Percentiles rank a stretch among this genome's conserved stretches.
Evolutionary conservation across 2,888 invertebrate species (phyloP).

Genomic region (Drosophila anomelani): DNA sequence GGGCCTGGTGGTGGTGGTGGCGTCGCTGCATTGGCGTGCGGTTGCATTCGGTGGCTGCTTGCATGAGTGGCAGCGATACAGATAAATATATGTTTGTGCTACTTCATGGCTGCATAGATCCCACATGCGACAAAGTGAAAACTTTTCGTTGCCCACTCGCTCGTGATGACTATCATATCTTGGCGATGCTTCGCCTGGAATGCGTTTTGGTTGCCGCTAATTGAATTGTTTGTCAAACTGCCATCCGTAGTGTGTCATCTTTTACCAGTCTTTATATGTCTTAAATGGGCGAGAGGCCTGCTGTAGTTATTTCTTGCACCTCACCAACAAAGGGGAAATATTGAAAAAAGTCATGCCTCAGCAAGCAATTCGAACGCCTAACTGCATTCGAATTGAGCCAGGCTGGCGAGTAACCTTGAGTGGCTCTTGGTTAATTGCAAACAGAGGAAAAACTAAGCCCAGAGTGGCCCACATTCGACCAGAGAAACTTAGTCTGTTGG

Average conservation of each 20-base stretch:
- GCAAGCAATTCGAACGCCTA: conserved; percentile 72
- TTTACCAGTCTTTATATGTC: conserved; percentile 1
- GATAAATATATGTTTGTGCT: conserved; percentile 57
- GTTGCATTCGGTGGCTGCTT: conserved; percentile 47
- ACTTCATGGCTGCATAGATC: conserved; percentile 65
- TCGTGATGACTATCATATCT: conserved; percentile 27
- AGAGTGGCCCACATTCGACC: conserved; percentile 49
- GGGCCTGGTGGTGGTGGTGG: conserved; percentile 13
- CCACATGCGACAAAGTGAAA: conserved; percentile 75
- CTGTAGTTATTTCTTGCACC: conserved; percentile 16
- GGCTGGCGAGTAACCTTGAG: conserved; percentile 68
- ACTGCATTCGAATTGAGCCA: conserved; percentile 62
- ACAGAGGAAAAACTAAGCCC: conserved; percentile 34
- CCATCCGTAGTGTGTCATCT: conserved; percentile 57
- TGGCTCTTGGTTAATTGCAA: conserved; percentile 53
- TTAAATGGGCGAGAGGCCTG: neutral
- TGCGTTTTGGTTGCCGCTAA: conserved; percentile 45
- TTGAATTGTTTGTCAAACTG: conserved; percentile 59
- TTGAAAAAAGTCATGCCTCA: conserved; percentile 55
- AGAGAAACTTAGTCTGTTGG: conserved; percentile 30
- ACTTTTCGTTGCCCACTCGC: conserved; percentile 42
- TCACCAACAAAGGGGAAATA: neutral
- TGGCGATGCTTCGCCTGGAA: conserved; percentile 10
- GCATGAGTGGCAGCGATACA: conserved; percentile 61
- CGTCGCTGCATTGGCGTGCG: conserved; percentile 34